Base-by-base conservation (phyloP, 2,797 vertebrate genomes). In the Tympanoctomys barrerae region DNA sequence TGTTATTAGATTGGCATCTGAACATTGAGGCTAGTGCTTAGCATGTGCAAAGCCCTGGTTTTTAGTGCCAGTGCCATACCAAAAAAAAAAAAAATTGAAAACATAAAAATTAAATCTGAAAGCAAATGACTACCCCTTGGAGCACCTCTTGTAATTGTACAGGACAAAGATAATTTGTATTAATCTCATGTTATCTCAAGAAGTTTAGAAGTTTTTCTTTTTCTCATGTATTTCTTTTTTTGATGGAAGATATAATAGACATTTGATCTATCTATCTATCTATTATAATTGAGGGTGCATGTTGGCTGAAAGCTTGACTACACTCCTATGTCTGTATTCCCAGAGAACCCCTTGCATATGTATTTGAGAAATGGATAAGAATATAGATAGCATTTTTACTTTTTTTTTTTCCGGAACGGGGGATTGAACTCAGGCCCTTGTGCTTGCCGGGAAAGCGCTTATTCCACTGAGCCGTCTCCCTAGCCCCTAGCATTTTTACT, bases 401-500 rank as follows among this genome's bases (percentile, higher is more conserved):
- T 90, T n/a, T n/a, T n/a, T n/a, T n/a, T n/a, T n/a, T n/a, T n/a
- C n/a, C n/a, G n/a, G n/a, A n/a, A n/a, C n/a, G n/a, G n/a, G n/a
- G n/a, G n/a, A n/a, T n/a, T n/a, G n/a, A n/a, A n/a, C n/a, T n/a
- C n/a, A n/a, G n/a, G n/a, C n/a, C n/a, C n/a, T n/a, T n/a, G n/a
- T n/a, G n/a, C n/a, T n/a, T n/a, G n/a, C n/a, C n/a, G n/a, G n/a
- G n/a, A n/a, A n/a, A n/a, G n/a, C n/a, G n/a, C n/a, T n/a, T n/a
- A n/a, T n/a, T n/a, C n/a, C n/a, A n/a, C n/a, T n/a, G n/a, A n/a
- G n/a, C n/a, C n/a, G n/a, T n/a, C n/a, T n/a, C n/a, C n/a, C n/a
- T n/a, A n/a, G n/a, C n/a, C n/a, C n/a, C n/a, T 80, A 54, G 19
- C 85, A 68, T 78, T n/a, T 93, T 93, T 84, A 79, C 57, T 94